These are phyloP conservation scores for Hyles vespertilio DNA, from an alignment of 1,140 invertebrate species.

Conservation along the genomic window DNA sequence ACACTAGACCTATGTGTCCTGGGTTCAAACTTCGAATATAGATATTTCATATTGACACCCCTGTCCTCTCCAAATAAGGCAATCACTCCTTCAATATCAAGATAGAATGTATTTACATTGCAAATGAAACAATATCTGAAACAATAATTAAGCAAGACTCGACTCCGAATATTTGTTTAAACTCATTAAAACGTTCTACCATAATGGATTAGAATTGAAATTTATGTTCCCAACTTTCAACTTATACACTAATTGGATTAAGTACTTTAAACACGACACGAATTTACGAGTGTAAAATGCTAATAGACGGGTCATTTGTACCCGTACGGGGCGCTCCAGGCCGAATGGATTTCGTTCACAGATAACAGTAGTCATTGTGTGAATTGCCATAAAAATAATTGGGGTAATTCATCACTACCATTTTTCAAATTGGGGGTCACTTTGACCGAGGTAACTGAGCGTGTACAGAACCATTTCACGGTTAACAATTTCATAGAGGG, in stretches of 20 bases:
- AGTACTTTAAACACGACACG: conserved; percentile 20
- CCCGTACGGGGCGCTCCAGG: conserved; percentile 22
- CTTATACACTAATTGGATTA: conserved; percentile 34
- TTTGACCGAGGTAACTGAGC: conserved; percentile 8
- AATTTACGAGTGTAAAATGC: conserved; percentile 36
- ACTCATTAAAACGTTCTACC: neutral
- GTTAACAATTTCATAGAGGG: neutral
- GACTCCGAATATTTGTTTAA: too few species aligned
- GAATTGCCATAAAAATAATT: conserved; percentile 54
- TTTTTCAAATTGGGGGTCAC: conserved; percentile 35
- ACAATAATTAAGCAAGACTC: too few species aligned
- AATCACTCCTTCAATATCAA: too few species aligned
- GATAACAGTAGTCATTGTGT: conserved; percentile 53
- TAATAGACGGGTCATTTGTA: conserved; percentile 30
- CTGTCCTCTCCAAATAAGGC: too few species aligned
- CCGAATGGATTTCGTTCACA: conserved; percentile 51
- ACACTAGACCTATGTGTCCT: too few species aligned
- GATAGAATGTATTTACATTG: too few species aligned
- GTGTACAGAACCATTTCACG: conserved; percentile 1
- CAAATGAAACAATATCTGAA: too few species aligned
- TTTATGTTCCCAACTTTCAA: conserved; percentile 9
- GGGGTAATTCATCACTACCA: conserved; percentile 54
- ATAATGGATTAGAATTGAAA: conserved; percentile 5
- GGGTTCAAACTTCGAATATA: too few species aligned
- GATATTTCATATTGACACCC: too few species aligned